A percentile compares a stretch with the other conserved stretches of the same genome.
These are phyloP conservation scores for Coregonus suidteri DNA, from an alignment of 2,797 vertebrate species.

Conservation along the genomic window DNA sequence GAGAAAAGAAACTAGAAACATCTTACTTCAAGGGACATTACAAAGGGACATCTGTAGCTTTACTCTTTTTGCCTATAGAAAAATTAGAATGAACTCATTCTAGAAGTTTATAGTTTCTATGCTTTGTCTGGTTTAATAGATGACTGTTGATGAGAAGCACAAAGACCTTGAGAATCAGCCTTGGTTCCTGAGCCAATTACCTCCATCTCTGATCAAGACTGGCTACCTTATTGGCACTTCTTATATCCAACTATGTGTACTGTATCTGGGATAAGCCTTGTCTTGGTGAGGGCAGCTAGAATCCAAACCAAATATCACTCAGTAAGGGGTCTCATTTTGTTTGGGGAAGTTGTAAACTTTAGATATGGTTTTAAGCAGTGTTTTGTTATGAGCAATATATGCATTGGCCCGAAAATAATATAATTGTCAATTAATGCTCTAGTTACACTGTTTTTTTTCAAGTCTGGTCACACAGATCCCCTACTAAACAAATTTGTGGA, in stretches of 20 bases:
- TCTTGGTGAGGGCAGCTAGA: slow-evolving; percentile 35
- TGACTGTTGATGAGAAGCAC: slow-evolving; percentile 78
- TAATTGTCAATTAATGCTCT: slow-evolving; percentile 1
- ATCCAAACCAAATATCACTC: slow-evolving; percentile 34
- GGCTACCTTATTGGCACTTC: slow-evolving; percentile 59
- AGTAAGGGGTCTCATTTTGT: slow-evolving; percentile 43
- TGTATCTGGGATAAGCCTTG: slow-evolving; percentile 41
- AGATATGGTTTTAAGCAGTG: slow-evolving; percentile 25
- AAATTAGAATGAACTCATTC: slow-evolving; percentile 44
- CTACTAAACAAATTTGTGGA: neutral
- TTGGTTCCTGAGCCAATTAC: slow-evolving; percentile 67
- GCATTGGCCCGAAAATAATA: slow-evolving; percentile 45
- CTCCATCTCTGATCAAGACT: slow-evolving; percentile 52
- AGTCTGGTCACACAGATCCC: slow-evolving; percentile 22
- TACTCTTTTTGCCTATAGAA: neutral
- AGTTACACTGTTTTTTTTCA: slow-evolving; percentile 39
- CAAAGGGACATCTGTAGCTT: neutral
- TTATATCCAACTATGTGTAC: slow-evolving; percentile 54
- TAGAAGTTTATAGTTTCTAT: slow-evolving; percentile 68
- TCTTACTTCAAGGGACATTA: too few species aligned
- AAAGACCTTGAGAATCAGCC: slow-evolving; percentile 73
- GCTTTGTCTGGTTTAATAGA: slow-evolving; percentile 70
- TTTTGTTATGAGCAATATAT: slow-evolving; percentile 67
- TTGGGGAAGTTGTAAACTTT: slow-evolving; percentile 46
- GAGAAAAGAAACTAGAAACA: neutral